phyloP scores from a whole-genome alignment of 2,888 invertebrate genomes.

The Neocrepidodera transversa region DNA sequence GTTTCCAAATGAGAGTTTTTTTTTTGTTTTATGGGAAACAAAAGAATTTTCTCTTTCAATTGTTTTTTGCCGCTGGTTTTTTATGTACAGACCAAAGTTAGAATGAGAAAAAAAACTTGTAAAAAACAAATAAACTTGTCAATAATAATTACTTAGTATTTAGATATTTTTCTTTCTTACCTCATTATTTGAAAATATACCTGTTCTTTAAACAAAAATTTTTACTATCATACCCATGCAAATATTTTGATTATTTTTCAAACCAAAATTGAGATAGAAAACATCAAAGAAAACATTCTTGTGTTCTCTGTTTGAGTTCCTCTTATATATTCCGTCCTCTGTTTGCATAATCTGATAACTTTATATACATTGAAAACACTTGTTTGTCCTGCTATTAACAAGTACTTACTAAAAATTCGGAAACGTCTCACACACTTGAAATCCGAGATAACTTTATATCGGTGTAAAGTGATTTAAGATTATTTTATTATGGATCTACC shows the following conservation, averaged over 20 bases:
- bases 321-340: conserved; percentile 5
- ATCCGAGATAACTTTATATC: conserved; percentile 6
- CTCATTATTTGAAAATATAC: no score
- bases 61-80: neutral
- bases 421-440: conserved; percentile 15
- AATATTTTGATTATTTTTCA: neutral
- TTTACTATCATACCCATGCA: no score
- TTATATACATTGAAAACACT: conserved; percentile 10
- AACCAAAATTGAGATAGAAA: neutral
- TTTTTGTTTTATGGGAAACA: neutral
- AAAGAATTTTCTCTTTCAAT: neutral
- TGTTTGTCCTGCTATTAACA: conserved; percentile 18
- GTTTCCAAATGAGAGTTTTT: conserved; percentile 2
- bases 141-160: no score
- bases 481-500: neutral
- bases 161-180: no score
- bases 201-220: no score
- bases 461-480: neutral
- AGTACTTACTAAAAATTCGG: conserved; percentile 21
- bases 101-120: no score
- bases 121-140: no score
- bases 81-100: neutral
- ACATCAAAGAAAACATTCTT: conserved; percentile 18
- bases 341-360: conserved; percentile 18
- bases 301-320: conserved; percentile 1